phyloP scores from a whole-genome alignment of 1,140 invertebrate species.

The Pentalonia nigronervosa region DNA sequence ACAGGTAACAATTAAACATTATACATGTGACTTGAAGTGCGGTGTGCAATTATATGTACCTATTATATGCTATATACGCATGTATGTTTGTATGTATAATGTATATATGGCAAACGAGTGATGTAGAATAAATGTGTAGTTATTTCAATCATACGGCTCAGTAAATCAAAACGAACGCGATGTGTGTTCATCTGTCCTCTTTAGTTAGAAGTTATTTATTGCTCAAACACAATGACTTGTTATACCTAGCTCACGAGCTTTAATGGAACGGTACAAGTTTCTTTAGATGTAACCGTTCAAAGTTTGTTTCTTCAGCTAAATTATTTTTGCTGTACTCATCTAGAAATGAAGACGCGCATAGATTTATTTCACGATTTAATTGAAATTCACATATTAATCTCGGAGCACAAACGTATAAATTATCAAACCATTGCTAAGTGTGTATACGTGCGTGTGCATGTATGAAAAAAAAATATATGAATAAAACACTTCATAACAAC shows the following conservation, averaged over 20 bases:
- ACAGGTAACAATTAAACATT: neutral
- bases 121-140: conserved; percentile 18
- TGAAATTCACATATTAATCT: neutral
- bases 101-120: neutral
- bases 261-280: conserved; percentile 4
- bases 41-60: neutral
- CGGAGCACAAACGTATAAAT: neutral
- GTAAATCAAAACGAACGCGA: conserved; percentile 37
- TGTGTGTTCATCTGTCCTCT: neutral
- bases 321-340: neutral
- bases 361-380: neutral
- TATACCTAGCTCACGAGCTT: neutral
- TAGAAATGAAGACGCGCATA: neutral
- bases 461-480: neutral
- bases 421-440: neutral
- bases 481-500: neutral
- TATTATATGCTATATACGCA: neutral
- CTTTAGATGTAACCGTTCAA: neutral
- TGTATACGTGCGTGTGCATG: neutral
- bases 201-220: neutral
- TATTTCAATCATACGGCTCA: conserved; percentile 25
- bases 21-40: neutral
- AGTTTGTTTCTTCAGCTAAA: neutral
- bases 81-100: neutral
- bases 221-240: neutral